Conservation (phyloP, 2,797 vertebrate species). For the Acanthurus lineatus region DNA sequence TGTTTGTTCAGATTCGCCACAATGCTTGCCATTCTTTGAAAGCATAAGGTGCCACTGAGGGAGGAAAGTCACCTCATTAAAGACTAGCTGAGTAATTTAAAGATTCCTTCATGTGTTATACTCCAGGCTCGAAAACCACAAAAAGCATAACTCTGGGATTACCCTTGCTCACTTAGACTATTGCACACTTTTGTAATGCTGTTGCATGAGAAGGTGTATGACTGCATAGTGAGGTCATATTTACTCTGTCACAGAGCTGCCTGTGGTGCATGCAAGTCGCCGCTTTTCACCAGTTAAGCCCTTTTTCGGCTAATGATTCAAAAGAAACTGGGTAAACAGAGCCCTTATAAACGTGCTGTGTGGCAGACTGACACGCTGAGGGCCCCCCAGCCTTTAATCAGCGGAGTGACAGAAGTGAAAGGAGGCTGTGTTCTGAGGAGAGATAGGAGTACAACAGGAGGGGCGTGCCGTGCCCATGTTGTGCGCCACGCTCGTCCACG, state of each 20-base stretch:
- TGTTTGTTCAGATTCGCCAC: conserved; percentile 30
- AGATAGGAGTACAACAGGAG: conserved; percentile 65
- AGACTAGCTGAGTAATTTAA: conserved; percentile 48
- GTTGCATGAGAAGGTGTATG: conserved; percentile 41
- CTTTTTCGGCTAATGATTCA: conserved; percentile 56
- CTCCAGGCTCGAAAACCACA: conserved; percentile 47
- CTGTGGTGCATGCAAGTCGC: conserved; percentile 24
- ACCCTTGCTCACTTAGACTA: conserved; percentile 18
- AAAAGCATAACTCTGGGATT: conserved; percentile 40
- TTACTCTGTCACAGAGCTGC: conserved; percentile 33
- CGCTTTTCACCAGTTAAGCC: conserved; percentile 35
- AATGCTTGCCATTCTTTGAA: conserved; percentile 49
- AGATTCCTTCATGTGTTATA: conserved; percentile 40
- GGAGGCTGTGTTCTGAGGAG: conserved; percentile 71
- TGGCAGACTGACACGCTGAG: conserved; percentile 55
- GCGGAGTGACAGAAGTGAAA: conserved; percentile 73
- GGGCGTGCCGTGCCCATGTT: conserved; percentile 30
- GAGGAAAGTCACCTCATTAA: conserved; percentile 31
- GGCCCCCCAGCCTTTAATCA: conserved; percentile 75
- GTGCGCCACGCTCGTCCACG: conserved; percentile 26
- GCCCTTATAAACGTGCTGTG: conserved; percentile 68
- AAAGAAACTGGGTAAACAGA: conserved; percentile 68
- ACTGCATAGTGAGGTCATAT: conserved; percentile 49
- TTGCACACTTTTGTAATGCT: conserved; percentile 31
- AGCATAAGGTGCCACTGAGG: conserved; percentile 9